Percentiles rank a stretch among this genome's conserved stretches.
Conservation (phyloP, 2,888 invertebrate genomes). For the Rotaria macrura region DNA sequence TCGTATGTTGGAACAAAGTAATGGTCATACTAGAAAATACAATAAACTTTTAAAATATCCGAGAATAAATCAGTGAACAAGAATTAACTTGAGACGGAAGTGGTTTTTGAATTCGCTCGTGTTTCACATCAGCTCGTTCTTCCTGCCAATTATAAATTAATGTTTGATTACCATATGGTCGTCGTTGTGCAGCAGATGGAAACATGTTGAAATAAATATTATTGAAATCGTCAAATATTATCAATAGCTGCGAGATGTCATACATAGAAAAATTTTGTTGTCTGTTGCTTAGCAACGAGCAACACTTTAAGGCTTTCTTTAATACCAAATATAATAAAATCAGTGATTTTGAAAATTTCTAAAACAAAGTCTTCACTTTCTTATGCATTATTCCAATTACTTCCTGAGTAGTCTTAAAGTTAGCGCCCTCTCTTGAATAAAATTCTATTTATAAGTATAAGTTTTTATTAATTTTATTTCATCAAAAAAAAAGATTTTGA, state of each 20-base stretch:
- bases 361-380: background rate
- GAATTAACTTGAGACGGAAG: constrained; percentile 43
- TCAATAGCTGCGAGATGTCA: background rate
- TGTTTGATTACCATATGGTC: constrained; percentile 38
- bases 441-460: background rate
- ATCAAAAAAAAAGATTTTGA: background rate
- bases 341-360: background rate
- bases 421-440: background rate
- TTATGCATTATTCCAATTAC: background rate
- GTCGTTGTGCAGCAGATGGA: background rate
- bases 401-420: background rate
- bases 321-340: background rate
- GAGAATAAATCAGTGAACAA: too few species aligned
- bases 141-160: constrained; percentile 47
- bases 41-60: background rate
- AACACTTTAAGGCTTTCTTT: background rate
- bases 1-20: constrained; percentile 43
- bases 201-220: background rate
- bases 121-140: constrained; percentile 41
- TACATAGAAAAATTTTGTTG: background rate
- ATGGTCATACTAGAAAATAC: constrained; percentile 42
- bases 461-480: background rate
- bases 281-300: background rate
- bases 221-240: background rate
- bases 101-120: constrained; percentile 39